Percentiles rank a stretch among this genome's conserved stretches.
These are phyloP conservation scores for Cebus imitator DNA, from an alignment of 2,113 vertebrate species.

Conservation along the genomic window DNA sequence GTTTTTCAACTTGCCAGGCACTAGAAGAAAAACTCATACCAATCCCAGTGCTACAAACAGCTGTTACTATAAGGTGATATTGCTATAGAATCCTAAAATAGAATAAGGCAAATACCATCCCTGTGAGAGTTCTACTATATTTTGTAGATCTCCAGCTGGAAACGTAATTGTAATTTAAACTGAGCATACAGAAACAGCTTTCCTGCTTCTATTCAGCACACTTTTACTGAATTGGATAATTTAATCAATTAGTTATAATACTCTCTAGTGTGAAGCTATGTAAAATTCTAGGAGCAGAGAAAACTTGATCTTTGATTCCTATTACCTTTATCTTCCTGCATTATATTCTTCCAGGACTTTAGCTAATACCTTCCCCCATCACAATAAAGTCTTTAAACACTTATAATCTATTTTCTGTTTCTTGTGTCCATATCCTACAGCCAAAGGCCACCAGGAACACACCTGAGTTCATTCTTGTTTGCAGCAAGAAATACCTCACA, in stretches of 20 bases:
- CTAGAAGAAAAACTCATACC: constrained; percentile 76
- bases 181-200: constrained; percentile 61
- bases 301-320: not conserved
- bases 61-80: constrained; percentile 85
- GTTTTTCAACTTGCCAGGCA: constrained; percentile 77
- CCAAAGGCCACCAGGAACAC: not conserved
- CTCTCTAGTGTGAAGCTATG: not conserved
- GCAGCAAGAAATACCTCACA: not conserved
- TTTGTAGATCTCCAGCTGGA: constrained; percentile 83
- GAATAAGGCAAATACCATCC: constrained; percentile 78
- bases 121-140: constrained; percentile 75
- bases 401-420: not conserved
- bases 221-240: constrained; percentile 72
- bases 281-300: constrained; percentile 1
- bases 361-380: not conserved
- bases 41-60: constrained; percentile 79
- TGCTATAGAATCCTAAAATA: constrained; percentile 82
- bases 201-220: constrained; percentile 43
- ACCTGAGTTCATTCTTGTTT: not conserved
- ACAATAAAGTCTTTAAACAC: not conserved
- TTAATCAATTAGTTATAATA: constrained; percentile 67
- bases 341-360: not conserved
- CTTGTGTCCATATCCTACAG: not conserved
- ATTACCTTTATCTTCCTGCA: not conserved
- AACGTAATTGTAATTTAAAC: constrained; percentile 84